phyloP scores from a whole-genome alignment of 2,113 vertebrate species.

The Himantopus leucocephalus region DNA sequence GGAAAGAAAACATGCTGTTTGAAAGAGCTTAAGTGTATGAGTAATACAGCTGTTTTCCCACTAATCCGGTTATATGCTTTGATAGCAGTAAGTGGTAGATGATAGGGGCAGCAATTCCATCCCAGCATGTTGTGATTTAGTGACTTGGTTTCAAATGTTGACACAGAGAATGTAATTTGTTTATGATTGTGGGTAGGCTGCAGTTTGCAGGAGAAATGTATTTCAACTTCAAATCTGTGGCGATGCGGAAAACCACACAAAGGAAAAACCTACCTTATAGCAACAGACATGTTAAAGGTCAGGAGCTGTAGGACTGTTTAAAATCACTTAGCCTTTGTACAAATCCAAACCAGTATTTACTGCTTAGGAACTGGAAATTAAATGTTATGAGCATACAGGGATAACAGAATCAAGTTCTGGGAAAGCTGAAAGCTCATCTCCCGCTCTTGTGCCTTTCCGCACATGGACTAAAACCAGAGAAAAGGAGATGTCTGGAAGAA shows the following conservation, averaged over 20 bases:
- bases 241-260: neutral
- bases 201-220: neutral
- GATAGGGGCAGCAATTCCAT: slow-evolving; percentile 63
- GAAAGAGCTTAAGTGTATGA: slow-evolving; percentile 51
- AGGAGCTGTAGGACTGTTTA: neutral
- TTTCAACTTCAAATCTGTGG: neutral
- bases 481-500: neutral
- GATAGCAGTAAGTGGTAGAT: slow-evolving; percentile 64
- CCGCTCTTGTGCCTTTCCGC: neutral
- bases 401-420: neutral
- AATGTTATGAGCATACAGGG: neutral
- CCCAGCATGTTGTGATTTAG: slow-evolving; percentile 67
- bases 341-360: neutral
- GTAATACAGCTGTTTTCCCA: slow-evolving; percentile 63
- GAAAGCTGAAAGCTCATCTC: neutral
- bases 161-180: slow-evolving; percentile 62
- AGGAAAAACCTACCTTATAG: neutral
- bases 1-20: slow-evolving; percentile 66
- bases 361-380: neutral
- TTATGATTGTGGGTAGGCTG: slow-evolving; percentile 42
- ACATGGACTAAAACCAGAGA: neutral
- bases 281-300: slow-evolving; percentile 5
- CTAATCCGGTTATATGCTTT: slow-evolving; percentile 74
- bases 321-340: neutral
- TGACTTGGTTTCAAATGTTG: slow-evolving; percentile 61